Conservation (phyloP, 2,797 vertebrate genomes). For the Tapera naevia region DNA sequence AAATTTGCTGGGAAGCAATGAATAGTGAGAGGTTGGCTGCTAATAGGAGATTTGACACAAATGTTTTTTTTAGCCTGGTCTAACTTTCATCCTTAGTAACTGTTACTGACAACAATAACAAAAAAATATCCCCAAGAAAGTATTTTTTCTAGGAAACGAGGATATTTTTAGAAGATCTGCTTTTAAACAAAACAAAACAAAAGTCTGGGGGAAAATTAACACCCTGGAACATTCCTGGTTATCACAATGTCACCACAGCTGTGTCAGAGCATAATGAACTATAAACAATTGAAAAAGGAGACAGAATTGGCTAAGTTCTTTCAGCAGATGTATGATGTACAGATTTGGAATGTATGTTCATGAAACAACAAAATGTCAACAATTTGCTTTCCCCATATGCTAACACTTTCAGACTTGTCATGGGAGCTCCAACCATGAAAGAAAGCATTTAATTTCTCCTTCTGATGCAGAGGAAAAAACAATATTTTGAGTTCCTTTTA, state of each 20-base stretch:
- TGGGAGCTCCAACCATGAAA: background rate
- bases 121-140: background rate
- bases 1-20: background rate
- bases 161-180: background rate
- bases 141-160: background rate
- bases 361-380: slow-evolving; percentile 20
- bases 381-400: background rate
- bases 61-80: background rate
- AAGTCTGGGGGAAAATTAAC: background rate
- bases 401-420: slow-evolving; percentile 7
- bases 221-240: background rate
- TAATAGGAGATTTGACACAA: background rate
- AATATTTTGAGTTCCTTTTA: background rate
- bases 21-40: background rate
- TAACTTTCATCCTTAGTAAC: background rate
- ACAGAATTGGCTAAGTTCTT: background rate
- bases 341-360: slow-evolving; percentile 22
- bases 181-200: slow-evolving; percentile 13
- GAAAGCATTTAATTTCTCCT: background rate
- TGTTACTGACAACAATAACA: background rate
- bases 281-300: background rate
- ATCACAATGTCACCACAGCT: background rate
- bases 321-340: background rate
- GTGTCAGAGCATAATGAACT: background rate
- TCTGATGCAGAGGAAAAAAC: background rate